These are phyloP conservation scores for Theretra japonica DNA, from an alignment of 2,888 invertebrate genomes.

Conservation along the genomic window DNA sequence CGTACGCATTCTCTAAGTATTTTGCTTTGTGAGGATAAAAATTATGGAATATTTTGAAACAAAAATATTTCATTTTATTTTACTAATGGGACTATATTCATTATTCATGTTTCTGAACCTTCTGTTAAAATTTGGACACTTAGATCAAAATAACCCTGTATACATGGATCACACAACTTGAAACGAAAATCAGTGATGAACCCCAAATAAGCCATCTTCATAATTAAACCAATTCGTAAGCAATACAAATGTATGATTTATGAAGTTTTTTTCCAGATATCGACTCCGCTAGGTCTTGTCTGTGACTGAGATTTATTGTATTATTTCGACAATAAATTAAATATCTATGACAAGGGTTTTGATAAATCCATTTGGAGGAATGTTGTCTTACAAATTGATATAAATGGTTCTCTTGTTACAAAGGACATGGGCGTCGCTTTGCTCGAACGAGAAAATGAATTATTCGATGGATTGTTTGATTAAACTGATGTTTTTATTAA, in stretches of 20 bases:
- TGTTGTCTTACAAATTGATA: slow-evolving; percentile 25
- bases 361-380: slow-evolving; percentile 31
- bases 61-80: no score
- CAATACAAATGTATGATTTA: slow-evolving; percentile 29
- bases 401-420: slow-evolving; percentile 10
- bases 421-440: neutral
- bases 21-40: no score
- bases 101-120: no score
- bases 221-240: slow-evolving; percentile 1
- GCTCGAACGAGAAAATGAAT: neutral
- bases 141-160: no score
- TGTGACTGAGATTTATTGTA: slow-evolving; percentile 36
- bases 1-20: no score
- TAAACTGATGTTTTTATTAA: neutral
- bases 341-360: slow-evolving; percentile 39
- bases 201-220: neutral
- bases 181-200: neutral
- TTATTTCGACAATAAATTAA: slow-evolving; percentile 38
- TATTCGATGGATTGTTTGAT: slow-evolving; percentile 10
- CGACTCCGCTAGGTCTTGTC: slow-evolving; percentile 32
- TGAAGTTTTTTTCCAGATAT: slow-evolving; percentile 30
- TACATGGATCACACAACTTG: neutral
- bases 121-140: no score
- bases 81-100: no score
- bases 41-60: no score